These are phyloP conservation scores for Melanotaenia parkinsoni DNA, from an alignment of 2,797 vertebrate species.

Conservation along the genomic window DNA sequence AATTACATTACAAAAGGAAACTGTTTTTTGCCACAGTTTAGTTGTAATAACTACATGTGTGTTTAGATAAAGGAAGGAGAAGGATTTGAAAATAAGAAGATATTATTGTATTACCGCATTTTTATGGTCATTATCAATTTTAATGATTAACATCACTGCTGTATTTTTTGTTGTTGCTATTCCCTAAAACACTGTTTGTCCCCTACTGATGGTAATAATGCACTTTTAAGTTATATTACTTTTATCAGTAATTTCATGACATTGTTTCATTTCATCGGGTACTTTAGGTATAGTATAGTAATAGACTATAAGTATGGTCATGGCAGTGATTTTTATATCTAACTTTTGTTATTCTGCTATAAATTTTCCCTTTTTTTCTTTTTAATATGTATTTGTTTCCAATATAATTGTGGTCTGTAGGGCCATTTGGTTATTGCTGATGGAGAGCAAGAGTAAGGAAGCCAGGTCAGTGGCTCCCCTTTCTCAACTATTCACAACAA, in stretches of 20 bases:
- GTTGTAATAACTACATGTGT: not conserved
- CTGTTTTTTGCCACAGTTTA: not conserved
- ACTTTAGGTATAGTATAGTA: not conserved
- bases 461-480: not conserved
- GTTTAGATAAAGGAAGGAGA: not conserved
- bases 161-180: not conserved
- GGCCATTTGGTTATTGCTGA: not conserved
- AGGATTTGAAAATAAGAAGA: not conserved
- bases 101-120: not conserved
- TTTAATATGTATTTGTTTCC: too few species aligned
- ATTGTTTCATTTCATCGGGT: not conserved
- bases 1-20: not conserved
- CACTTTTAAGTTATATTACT: not conserved
- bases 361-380: not conserved
- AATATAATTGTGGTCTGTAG: not conserved
- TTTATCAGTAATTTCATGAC: not conserved
- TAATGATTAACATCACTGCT: not conserved
- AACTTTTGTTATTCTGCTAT: not conserved
- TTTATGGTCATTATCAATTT: not conserved
- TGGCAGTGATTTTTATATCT: not conserved
- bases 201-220: not conserved
- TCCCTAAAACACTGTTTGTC: not conserved
- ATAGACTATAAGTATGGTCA: not conserved
- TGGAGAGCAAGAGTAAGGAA: not conserved
- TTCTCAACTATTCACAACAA: slow-evolving; percentile 6